Conservation (phyloP, 2,797 vertebrate species). For the Myripristis jacobus region DNA sequence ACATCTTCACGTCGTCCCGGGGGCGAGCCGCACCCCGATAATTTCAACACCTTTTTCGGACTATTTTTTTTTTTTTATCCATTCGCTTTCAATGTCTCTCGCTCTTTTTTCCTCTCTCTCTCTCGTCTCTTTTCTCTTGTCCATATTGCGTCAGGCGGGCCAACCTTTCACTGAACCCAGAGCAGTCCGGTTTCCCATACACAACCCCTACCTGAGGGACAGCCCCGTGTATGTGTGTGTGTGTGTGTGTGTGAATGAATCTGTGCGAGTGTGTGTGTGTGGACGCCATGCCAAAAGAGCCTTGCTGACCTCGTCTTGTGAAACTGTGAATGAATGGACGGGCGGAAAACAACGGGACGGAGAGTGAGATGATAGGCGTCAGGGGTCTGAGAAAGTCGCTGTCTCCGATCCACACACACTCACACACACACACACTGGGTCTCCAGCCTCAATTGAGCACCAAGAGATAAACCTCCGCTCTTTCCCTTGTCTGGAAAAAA, state of each 20-base stretch:
- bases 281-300: conserved; percentile 27
- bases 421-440: conserved; percentile 54
- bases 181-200: conserved; percentile 53
- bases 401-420: conserved; percentile 27
- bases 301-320: conserved; percentile 60
- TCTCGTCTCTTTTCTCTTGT: conserved; percentile 8
- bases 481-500: conserved; percentile 68
- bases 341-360: conserved; percentile 41
- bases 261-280: conserved; percentile 16
- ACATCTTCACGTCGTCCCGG: conserved; percentile 32
- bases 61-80: neutral
- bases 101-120: neutral
- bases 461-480: conserved; percentile 71
- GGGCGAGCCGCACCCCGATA: conserved; percentile 15
- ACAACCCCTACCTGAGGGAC: conserved; percentile 51
- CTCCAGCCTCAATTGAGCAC: conserved; percentile 67
- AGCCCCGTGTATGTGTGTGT: neutral
- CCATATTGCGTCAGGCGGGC: conserved; percentile 42
- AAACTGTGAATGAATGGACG: conserved; percentile 66
- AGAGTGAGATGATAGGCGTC: conserved; percentile 64
- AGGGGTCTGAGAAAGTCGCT: conserved; percentile 68
- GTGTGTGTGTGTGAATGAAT: conserved; percentile 17
- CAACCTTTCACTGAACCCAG: conserved; percentile 61
- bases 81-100: neutral
- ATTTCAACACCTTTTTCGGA: neutral